phyloP scores from a whole-genome alignment of 2,113 vertebrate genomes.

The Camelus dromedarius region DNA sequence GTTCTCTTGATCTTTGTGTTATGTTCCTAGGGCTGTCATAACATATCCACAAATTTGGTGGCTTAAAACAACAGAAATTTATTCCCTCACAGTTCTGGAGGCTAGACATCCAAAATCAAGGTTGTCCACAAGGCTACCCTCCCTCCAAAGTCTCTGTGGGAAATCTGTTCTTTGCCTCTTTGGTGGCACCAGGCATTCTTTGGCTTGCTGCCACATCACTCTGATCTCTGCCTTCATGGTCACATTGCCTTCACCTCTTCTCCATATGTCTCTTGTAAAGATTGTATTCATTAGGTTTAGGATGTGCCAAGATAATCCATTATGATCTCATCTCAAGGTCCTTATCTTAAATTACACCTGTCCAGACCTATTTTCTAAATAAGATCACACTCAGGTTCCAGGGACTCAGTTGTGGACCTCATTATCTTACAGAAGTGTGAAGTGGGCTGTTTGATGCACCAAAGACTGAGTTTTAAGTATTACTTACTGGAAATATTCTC shows the following conservation, averaged over 20 bases:
- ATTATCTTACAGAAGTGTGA: background rate
- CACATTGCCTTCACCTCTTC: background rate
- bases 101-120: background rate
- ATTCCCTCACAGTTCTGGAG: background rate
- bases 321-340: background rate
- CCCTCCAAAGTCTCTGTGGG: background rate
- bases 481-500: conserved; percentile 25
- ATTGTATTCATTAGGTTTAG: background rate
- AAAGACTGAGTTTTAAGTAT: background rate
- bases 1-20: background rate
- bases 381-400: background rate
- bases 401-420: background rate
- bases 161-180: background rate
- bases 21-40: background rate
- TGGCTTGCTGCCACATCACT: background rate
- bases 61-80: background rate
- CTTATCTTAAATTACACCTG: background rate
- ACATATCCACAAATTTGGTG: background rate
- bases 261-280: background rate
- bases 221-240: background rate
- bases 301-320: background rate
- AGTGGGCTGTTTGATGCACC: background rate
- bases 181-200: background rate
- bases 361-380: background rate
- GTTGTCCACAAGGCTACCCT: background rate